Conservation (phyloP, 53 echinoderm and acorn worm species). For the Paracentrotus lividus region DNA sequence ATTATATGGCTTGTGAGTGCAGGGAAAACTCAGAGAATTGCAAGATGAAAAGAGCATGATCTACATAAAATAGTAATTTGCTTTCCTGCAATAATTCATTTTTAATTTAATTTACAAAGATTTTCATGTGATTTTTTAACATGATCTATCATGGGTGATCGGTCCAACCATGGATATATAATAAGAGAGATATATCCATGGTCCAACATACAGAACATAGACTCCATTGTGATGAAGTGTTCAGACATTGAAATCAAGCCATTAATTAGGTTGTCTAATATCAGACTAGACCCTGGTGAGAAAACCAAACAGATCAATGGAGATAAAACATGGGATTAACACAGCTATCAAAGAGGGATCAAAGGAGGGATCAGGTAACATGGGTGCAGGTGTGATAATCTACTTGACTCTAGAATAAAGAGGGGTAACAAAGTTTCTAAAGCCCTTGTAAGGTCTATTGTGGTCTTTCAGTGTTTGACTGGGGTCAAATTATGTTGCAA, state of each 20-base stretch:
- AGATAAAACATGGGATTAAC: slow-evolving; percentile 11
- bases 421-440: slow-evolving; percentile 29
- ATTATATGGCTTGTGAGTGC: not conserved
- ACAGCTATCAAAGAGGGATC: not conserved
- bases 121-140: too few relatives aligned
- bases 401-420: slow-evolving; percentile 19
- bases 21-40: not conserved
- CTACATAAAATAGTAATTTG: too few relatives aligned
- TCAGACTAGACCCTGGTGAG: slow-evolving; percentile 47
- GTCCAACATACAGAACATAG: not conserved
- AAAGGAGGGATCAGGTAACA: not conserved
- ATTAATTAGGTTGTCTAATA: slow-evolving; percentile 52
- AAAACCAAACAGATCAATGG: slow-evolving; percentile 2
- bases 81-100: too few relatives aligned
- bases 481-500: not conserved
- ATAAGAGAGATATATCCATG: not conserved
- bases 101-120: too few relatives aligned
- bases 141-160: too few relatives aligned
- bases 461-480: not conserved
- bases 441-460: not conserved
- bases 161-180: not conserved
- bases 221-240: not conserved
- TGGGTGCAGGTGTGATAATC: slow-evolving; percentile 35
- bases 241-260: slow-evolving; percentile 59
- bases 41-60: not conserved